phyloP scores from a whole-genome alignment of 2,797 vertebrate species.

The Anguilla obscura region DNA sequence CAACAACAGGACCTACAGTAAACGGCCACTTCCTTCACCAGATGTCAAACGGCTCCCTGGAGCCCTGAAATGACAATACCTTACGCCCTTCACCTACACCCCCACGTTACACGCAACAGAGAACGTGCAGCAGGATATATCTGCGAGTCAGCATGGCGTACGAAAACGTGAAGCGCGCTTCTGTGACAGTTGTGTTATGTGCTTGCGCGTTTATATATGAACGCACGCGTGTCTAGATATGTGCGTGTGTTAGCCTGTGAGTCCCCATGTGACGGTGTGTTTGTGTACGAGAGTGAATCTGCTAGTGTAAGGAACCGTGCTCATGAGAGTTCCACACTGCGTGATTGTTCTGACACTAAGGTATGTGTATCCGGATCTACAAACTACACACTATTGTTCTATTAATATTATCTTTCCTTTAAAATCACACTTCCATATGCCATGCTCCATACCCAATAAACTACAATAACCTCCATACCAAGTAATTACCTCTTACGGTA shows the following conservation, averaged over 20 bases:
- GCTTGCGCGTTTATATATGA: neutral
- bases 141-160: neutral
- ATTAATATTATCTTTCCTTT: neutral
- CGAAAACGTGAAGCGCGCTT: neutral
- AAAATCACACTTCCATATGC: neutral
- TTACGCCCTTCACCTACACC: neutral
- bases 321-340: neutral
- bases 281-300: neutral
- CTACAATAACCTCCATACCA: neutral
- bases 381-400: neutral
- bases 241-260: neutral
- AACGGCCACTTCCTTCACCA: slow-evolving; percentile 4
- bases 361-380: neutral
- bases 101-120: neutral
- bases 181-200: neutral
- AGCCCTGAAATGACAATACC: slow-evolving; percentile 1
- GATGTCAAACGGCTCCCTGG: neutral
- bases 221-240: neutral
- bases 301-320: neutral
- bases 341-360: neutral
- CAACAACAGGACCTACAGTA: neutral
- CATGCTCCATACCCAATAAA: neutral
- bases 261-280: neutral
- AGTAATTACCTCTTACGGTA: neutral
- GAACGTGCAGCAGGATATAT: neutral